phyloP scores from a whole-genome alignment of 2,113 vertebrate genomes.

The Pterocles burchelli region DNA sequence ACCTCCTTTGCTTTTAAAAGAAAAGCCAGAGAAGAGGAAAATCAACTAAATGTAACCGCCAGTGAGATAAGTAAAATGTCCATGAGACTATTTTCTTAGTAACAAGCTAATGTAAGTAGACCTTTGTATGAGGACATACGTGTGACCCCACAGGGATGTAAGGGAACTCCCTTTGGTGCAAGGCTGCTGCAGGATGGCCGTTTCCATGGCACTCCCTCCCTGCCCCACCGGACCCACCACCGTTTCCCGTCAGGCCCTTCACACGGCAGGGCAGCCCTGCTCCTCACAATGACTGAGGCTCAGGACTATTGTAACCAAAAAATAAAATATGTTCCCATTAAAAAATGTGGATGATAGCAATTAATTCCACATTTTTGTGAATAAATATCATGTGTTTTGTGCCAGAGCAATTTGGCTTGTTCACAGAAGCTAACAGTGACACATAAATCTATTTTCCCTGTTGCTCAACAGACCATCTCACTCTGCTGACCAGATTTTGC shows the following conservation, averaged over 20 bases:
- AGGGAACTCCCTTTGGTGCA: background rate
- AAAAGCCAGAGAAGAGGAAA: background rate
- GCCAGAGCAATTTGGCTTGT: slow-evolving; percentile 57
- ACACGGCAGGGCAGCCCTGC: background rate
- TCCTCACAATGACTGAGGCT: slow-evolving; percentile 6
- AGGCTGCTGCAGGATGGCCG: background rate
- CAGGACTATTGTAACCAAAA: slow-evolving; percentile 36
- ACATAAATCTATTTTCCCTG: slow-evolving; percentile 49
- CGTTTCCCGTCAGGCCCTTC: background rate
- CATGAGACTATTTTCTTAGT: background rate
- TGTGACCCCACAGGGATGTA: background rate
- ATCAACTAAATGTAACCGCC: background rate
- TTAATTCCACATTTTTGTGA: slow-evolving; percentile 61
- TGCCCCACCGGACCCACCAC: background rate
- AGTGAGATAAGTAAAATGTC: background rate
- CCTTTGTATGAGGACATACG: background rate
- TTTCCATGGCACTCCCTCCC: background rate
- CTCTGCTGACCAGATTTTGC: background rate
- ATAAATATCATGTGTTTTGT: slow-evolving; percentile 26
- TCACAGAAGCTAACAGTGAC: background rate
- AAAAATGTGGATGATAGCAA: slow-evolving; percentile 46
- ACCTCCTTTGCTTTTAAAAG: background rate
- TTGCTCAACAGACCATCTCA: slow-evolving; percentile 40
- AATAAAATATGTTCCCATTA: slow-evolving; percentile 12
- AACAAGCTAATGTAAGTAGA: background rate